These are phyloP conservation scores for Drosophila macrospina DNA, from an alignment of 2,888 invertebrate genomes.

Conservation along the genomic window DNA sequence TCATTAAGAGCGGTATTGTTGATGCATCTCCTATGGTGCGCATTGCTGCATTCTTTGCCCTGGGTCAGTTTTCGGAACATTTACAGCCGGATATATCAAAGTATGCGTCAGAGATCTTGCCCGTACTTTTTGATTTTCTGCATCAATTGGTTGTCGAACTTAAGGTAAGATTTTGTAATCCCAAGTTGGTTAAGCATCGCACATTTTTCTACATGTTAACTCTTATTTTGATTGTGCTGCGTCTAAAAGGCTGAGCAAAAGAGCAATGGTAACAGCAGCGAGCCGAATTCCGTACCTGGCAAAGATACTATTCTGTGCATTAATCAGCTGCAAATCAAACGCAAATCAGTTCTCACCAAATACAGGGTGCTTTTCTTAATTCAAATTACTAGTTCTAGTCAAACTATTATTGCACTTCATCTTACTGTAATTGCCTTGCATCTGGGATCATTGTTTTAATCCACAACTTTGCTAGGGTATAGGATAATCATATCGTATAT, in stretches of 20 bases:
- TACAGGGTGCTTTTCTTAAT: conserved; percentile 69
- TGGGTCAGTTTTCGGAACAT: conserved; percentile 93
- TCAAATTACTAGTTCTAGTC: conserved; percentile 24
- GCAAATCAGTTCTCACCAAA: conserved; percentile 83
- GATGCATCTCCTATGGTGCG: conserved; percentile 88
- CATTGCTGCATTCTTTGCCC: conserved; percentile 91
- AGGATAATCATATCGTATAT: neutral
- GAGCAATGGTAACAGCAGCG: conserved; percentile 24
- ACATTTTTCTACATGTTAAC: conserved; percentile 32
- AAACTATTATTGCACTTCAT: conserved; percentile 23
- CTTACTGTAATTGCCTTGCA: conserved; percentile 25
- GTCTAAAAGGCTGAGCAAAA: conserved; percentile 59
- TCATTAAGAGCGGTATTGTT: conserved; percentile 89
- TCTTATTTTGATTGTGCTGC: conserved; percentile 60
- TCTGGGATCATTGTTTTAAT: conserved; percentile 1
- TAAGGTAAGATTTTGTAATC: conserved; percentile 80
- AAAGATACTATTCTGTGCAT: conserved; percentile 82
- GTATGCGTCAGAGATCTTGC: conserved; percentile 90
- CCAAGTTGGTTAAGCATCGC: conserved; percentile 4
- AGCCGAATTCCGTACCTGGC: conserved; percentile 50
- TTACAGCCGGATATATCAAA: conserved; percentile 92
- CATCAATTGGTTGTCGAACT: conserved; percentile 87
- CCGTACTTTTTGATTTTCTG: conserved; percentile 90
- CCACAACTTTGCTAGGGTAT: conserved; percentile 2
- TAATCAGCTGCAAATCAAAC: conserved; percentile 83